Conservation (phyloP, 2,797 vertebrate genomes). For the Toxotes lorentzi region DNA sequence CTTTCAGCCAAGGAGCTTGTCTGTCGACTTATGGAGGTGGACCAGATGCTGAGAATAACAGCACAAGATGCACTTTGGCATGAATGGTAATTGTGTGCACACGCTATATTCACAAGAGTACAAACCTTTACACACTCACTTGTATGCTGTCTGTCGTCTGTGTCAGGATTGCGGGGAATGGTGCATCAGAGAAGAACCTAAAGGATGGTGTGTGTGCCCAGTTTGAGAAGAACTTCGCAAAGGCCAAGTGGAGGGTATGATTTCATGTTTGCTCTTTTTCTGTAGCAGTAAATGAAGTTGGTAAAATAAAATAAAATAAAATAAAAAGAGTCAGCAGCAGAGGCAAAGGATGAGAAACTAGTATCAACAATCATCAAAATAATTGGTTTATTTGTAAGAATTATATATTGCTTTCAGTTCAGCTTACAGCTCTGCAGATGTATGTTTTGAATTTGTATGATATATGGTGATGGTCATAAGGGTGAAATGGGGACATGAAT, state of each 20-base stretch:
- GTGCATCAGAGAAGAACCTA: constrained; percentile 90
- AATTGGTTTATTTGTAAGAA: constrained; percentile 22
- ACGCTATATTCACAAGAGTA: neutral
- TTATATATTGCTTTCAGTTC: constrained; percentile 31
- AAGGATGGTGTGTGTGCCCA: constrained; percentile 91
- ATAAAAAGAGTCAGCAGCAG: constrained; percentile 32
- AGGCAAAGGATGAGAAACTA: constrained; percentile 25
- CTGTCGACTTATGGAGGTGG: constrained; percentile 90
- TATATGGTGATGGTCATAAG: constrained; percentile 31
- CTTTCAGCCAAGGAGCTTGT: constrained; percentile 89
- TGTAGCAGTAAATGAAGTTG: constrained; percentile 23
- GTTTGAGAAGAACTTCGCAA: constrained; percentile 93
- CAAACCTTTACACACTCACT: constrained; percentile 21
- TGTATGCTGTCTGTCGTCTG: constrained; percentile 32
- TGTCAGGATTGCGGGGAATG: constrained; percentile 88
- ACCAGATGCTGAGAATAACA: constrained; percentile 90
- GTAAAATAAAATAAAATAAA: constrained; percentile 16
- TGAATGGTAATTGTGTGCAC: constrained; percentile 82
- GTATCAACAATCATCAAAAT: constrained; percentile 6
- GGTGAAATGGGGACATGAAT: constrained; percentile 53
- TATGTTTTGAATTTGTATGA: constrained; percentile 42
- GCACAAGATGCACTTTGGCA: constrained; percentile 90
- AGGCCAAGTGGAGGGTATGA: constrained; percentile 92
- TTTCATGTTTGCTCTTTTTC: constrained; percentile 9
- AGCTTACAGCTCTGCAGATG: constrained; percentile 35